Conservation (phyloP, 2,113 vertebrate species). For the Bujurquina vittata region DNA sequence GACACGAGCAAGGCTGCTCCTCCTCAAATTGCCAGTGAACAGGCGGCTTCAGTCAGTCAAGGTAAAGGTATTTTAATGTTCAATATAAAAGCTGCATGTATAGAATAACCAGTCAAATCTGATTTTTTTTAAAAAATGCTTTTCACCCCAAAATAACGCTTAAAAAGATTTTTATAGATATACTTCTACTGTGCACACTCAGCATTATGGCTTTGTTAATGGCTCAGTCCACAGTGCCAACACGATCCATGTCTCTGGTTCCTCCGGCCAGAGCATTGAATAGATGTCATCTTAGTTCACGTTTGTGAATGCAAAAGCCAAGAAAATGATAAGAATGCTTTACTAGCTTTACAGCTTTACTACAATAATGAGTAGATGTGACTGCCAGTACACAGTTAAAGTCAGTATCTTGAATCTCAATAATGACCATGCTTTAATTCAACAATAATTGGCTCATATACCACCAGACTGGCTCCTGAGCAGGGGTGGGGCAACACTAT, state of each 20-base stretch:
- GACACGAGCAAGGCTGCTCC: constrained; percentile 53
- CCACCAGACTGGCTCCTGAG: neutral
- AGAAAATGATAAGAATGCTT: neutral
- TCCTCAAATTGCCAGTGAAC: constrained; percentile 68
- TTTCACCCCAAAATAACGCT: neutral
- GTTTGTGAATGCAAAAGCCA: neutral
- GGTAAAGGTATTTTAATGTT: constrained; percentile 62
- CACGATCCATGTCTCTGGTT: neutral
- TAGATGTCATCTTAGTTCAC: neutral
- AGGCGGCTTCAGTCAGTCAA: constrained; percentile 68
- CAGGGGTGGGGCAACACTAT: neutral
- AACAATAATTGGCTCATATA: neutral
- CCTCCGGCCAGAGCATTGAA: neutral
- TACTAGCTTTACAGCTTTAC: neutral
- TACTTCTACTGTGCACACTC: neutral
- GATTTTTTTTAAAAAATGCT: neutral
- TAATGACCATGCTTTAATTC: neutral
- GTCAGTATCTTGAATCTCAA: neutral
- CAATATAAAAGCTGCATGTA: neutral
- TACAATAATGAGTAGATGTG: neutral
- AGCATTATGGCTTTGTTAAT: neutral
- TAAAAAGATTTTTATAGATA: neutral
- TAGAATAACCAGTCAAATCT: neutral
- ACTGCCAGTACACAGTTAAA: neutral
- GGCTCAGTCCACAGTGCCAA: neutral